Evolutionary conservation across 2,888 invertebrate genomes (phyloP), one percentile per base, ranked within the genome.

Genomic region (Noctua comes): DNA sequence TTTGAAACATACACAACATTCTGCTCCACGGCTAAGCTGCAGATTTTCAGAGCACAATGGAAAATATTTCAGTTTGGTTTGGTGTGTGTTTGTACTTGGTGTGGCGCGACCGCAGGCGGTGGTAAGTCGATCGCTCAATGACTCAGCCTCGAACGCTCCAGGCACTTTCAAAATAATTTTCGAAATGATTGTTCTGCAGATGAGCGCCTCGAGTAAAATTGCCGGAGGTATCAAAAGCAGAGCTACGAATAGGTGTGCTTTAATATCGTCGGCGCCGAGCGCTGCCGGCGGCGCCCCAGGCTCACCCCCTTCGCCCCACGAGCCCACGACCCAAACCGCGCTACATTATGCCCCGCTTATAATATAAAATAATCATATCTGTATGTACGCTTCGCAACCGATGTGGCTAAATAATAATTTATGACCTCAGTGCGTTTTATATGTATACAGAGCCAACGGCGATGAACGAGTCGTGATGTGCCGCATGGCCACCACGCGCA

Each of bases 171-270:
- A 93, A 95, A 95, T 95, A 94, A 95, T 95, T 95, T 95, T 93
- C 94, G 91, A 94, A 95, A 95, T 95, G 93, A 95, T 95, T 95
- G 95, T 95, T 95, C 95, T 94, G 94, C 92, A 93, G 95, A 95
- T 94, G 95, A 95, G 91, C 88, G 93, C 95, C 93, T 88, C 89
- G 87, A 89, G 95, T 87, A 64, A 88, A 90, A 86, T 89, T 77
- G 93, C 95, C 92, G 80, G 90, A 88, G 94, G 94, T 87, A 91
- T 88, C 90, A 89, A 91, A 91, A 91, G 92, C 92, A 89, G 90
- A 89, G 91, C 92, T 94, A 84, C 82, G 82, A 83, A 84, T 82
- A 94, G 92, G 92, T 91, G 91, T 92, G 90, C 92, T 91, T 91
- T 92, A 92, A 92, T 91, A 91, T 91, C 87, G 91, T 82, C 87